Base-by-base conservation (phyloP, 2,113 vertebrate genomes). In the Petromus typicus region DNA sequence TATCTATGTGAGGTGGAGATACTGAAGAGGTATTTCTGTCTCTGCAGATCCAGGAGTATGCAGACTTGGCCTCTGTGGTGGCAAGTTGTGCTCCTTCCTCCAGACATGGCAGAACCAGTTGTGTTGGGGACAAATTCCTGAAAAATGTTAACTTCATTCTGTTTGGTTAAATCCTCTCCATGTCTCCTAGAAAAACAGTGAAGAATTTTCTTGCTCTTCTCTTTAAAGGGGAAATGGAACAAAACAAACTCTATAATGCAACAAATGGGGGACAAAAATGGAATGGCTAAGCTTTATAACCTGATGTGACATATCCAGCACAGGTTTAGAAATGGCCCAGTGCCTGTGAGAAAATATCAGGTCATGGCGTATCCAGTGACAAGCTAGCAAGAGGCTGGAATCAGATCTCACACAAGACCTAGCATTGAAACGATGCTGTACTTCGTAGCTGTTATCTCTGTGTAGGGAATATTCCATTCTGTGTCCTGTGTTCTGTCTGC, bases 121-220 rank as follows among this genome's bases (percentile, higher is more conserved):
- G 8, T n/a, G 30, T 56, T 63, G 30, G 71, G 37, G 37, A 95
- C 88, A 94, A 85, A 67, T 85, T 22, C 71, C 90, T 84, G 93
- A 78, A 76, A 78, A 86, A 4, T 30, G 25, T 59, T 51, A 5
- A 43, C 25, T 86, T 34, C 30, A 63, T 64, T 73, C 18, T 89
- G 43, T 76, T 64, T 51, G 0, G 25, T 78, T 56, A 76, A 76
- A 20, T 57, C 30, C 9, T 79, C 37, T 48, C 37, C 0, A 8
- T 25, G 22, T 10, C 54, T 59, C 27, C 4, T 5, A 40, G n/a
- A 20, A 71, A 85, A 85, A 37, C 22, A 94, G 30, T n/a, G n/a
- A 56, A 71, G 17, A 30, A 48, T 76, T 51, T 66, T 71, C 5
- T 54, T 71, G 18, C 16, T 86, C 30, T 45, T 94, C 34, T 86